Base-by-base conservation (phyloP, 2,113 vertebrate species). In the Geococcyx californianus region DNA sequence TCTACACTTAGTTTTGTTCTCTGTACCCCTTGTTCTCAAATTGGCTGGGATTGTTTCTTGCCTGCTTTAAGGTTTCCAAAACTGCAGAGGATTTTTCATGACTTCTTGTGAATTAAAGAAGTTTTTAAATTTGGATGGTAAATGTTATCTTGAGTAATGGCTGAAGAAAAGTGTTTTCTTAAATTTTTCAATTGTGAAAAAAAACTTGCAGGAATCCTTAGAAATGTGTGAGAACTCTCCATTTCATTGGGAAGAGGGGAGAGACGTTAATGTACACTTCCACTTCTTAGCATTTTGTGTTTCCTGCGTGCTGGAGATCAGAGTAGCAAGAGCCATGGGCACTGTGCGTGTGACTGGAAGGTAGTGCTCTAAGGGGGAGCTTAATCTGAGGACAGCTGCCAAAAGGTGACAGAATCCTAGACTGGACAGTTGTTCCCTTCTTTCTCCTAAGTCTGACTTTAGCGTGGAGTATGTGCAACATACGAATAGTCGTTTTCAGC, bases 381-480 rank as follows among this genome's bases (percentile, higher is more conserved):
- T 70, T 54, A 49, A 34, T 31, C 18, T 6, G 15, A 45, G 15
- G 25, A 15, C 24, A 47, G 29, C 34, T 91, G 62, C 38, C 47
- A 47, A 52, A 84, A 56, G 40, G 18, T 84, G 66, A 28, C 45
- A 59, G 17, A 52, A 54, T 67, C 62, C 59, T 16, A 11, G n/a
- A 17, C 69, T 93, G 79, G 19, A 4, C 40, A 9, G 0, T 56
- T 60, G 52, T 47, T 87, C 31, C 21, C 15, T 45, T 26, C 51
- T 77, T 64, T 20, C 52, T 54, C 63, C 36, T 15, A 59, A 75
- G 56, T 76, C 19, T 72, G 67, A 72, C n/a, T 19, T 24, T 49
- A 11, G 25, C 0, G 1, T 25, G 17, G 23, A 31, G 31, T 1
- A 4, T 1, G 0, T 26, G 1, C 13, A 19, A 2, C 4, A 2